phyloP scores from a whole-genome alignment of 2,797 vertebrate species.

The Acanthurus tractus region DNA sequence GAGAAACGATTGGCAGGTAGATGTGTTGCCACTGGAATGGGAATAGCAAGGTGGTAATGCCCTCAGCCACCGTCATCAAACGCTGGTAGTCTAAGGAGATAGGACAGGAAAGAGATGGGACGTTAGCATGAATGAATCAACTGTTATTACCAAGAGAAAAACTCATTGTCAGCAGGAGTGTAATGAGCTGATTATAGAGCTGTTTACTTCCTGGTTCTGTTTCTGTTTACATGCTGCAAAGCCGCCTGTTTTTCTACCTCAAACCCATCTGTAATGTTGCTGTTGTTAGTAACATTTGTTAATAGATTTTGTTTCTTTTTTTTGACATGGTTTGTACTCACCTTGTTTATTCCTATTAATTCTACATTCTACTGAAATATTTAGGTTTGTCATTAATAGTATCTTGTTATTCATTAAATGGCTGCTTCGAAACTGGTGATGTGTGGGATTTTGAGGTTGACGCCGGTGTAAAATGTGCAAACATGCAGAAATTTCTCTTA shows the following conservation, averaged over 20 bases:
- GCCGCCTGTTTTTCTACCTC: background rate
- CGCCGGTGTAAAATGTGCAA: no score
- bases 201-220: constrained; percentile 13
- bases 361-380: background rate
- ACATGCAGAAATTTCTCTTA: background rate
- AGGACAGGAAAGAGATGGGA: background rate
- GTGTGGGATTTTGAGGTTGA: no score
- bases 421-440: no score
- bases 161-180: background rate
- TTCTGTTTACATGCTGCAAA: constrained; percentile 6
- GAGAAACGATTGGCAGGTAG: constrained; percentile 95
- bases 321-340: background rate
- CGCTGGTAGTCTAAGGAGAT: constrained; percentile 92
- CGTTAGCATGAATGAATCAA: background rate
- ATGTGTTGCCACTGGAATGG: constrained; percentile 99
- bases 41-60: constrained; percentile 94
- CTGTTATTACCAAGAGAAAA: background rate
- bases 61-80: constrained; percentile 96
- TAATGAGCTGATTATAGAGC: background rate
- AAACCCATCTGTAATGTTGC: background rate
- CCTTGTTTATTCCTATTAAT: background rate
- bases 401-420: background rate
- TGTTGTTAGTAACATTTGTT: background rate
- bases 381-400: background rate
- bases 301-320: background rate